Evolutionary conservation across 2,797 vertebrate species (phyloP).

Genomic region (Cheirogaleus major): DNA sequence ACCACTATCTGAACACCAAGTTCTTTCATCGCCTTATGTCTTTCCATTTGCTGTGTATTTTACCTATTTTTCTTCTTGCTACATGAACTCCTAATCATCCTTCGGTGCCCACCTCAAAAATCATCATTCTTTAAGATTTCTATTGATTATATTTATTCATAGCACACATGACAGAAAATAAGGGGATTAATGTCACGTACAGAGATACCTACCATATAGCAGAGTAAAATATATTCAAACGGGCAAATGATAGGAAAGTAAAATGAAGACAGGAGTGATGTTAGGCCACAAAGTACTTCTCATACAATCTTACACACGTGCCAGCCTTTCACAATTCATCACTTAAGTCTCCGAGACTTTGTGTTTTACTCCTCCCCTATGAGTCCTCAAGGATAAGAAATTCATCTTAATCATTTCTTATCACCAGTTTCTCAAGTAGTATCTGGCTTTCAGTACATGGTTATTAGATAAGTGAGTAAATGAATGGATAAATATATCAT

Average conservation of each 20-base stretch:
- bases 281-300: neutral
- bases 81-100: neutral
- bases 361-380: neutral
- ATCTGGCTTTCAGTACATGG: neutral
- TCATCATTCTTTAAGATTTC: neutral
- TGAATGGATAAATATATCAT: neutral
- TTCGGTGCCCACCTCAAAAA: constrained; percentile 9
- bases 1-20: neutral
- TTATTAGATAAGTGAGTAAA: constrained; percentile 22
- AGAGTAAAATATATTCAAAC: neutral
- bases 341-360: neutral
- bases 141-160: neutral
- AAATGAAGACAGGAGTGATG: neutral
- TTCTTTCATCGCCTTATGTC: neutral
- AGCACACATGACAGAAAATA: neutral
- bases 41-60: neutral
- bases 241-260: neutral
- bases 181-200: neutral
- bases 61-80: neutral
- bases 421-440: neutral
- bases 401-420: neutral
- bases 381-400: neutral
- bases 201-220: neutral
- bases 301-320: neutral
- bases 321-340: neutral